A percentile compares a stretch with the other conserved stretches of the same genome.
Conservation (phyloP, 2,113 vertebrate genomes). For the Pica pica region DNA sequence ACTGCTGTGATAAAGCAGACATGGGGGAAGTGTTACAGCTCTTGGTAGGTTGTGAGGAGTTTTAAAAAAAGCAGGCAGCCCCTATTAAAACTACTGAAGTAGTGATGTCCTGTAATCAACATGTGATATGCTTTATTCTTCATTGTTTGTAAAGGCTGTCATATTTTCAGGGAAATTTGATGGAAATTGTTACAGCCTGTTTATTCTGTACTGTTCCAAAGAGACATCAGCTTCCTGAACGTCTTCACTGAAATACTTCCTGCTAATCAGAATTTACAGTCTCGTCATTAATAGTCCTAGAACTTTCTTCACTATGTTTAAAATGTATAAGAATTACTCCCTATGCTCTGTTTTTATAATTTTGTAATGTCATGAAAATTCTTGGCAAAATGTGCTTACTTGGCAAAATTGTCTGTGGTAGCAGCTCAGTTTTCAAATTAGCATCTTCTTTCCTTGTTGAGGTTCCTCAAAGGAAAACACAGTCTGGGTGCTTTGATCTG, state of each 20-base stretch:
- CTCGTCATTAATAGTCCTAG: background rate
- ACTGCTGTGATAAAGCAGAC: background rate
- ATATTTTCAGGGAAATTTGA: background rate
- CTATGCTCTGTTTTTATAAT: background rate
- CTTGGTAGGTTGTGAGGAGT: background rate
- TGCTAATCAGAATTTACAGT: background rate
- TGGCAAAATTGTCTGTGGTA: background rate
- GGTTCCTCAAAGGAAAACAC: slow-evolving; percentile 96
- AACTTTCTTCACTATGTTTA: background rate
- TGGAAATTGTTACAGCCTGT: background rate
- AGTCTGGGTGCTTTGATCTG: slow-evolving; percentile 95
- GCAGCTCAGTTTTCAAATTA: slow-evolving; percentile 2
- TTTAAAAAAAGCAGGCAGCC: background rate
- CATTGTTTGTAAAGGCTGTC: background rate
- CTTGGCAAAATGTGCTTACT: background rate
- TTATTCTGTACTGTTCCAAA: background rate
- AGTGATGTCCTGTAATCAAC: background rate
- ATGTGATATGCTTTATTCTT: background rate
- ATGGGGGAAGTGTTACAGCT: background rate
- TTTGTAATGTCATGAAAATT: background rate
- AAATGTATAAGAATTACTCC: background rate
- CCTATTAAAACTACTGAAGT: background rate
- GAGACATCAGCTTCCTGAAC: background rate
- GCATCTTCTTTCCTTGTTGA: slow-evolving; percentile 62
- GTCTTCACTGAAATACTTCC: background rate